phyloP scores from a whole-genome alignment of 2,888 invertebrate genomes.

The Xanthia icteritia region DNA sequence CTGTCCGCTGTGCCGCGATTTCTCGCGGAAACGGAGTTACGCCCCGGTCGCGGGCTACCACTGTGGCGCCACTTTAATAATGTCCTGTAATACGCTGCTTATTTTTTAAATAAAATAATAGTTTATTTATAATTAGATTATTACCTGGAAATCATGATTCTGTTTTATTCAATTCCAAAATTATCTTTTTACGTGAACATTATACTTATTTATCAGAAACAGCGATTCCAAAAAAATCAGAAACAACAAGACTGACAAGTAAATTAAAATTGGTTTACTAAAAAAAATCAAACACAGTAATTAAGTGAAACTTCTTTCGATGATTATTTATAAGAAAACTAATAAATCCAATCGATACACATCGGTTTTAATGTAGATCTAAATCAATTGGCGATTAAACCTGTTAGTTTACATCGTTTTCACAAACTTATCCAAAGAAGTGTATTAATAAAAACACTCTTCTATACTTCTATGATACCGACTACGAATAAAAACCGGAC shows the following conservation, averaged over 20 bases:
- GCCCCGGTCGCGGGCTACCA: too few species aligned
- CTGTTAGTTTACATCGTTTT: constrained; percentile 47
- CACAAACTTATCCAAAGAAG: constrained; percentile 47
- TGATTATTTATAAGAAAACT: constrained; percentile 19
- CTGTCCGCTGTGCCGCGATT: too few species aligned
- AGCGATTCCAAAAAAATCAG: neutral
- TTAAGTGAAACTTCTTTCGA: constrained; percentile 1
- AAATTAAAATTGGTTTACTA: neutral
- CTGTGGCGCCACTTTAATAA: too few species aligned
- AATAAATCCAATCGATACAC: constrained; percentile 32
- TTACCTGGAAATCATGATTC: neutral
- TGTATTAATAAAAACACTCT: constrained; percentile 47
- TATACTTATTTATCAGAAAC: neutral
- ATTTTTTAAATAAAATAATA: too few species aligned
- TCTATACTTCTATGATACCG: constrained; percentile 43
- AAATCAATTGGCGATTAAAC: constrained; percentile 55
- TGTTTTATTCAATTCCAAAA: neutral
- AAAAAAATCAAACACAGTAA: neutral
- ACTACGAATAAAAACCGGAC: constrained; percentile 38
- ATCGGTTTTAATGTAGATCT: constrained; percentile 53
- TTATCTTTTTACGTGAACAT: neutral
- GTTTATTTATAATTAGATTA: too few species aligned
- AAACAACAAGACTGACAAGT: too few species aligned
- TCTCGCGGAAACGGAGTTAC: too few species aligned
- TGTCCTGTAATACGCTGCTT: too few species aligned